phyloP scores from a whole-genome alignment of 2,888 invertebrate species.

The Netelia virgata region DNA sequence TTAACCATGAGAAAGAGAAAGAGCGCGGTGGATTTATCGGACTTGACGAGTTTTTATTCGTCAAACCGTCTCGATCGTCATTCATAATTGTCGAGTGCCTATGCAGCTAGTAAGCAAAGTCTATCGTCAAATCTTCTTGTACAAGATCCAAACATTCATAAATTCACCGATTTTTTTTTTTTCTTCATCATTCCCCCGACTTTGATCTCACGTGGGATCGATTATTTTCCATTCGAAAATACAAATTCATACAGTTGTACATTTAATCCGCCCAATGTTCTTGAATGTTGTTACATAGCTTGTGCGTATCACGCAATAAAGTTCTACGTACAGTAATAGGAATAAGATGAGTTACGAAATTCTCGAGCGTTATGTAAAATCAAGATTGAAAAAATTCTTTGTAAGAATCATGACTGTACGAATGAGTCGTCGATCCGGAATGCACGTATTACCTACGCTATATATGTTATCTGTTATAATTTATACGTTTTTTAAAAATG shows the following conservation, averaged over 20 bases:
- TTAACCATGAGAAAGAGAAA: slow-evolving; percentile 16
- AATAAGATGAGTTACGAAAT: background rate
- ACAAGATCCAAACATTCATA: slow-evolving; percentile 27
- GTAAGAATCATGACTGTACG: background rate
- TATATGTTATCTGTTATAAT: slow-evolving; percentile 49
- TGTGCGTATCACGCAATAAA: slow-evolving; percentile 39
- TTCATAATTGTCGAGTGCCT: slow-evolving; percentile 60
- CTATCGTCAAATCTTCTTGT: slow-evolving; percentile 35
- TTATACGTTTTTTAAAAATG: slow-evolving; percentile 54
- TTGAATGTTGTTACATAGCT: slow-evolving; percentile 38
- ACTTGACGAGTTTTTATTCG: slow-evolving; percentile 20
- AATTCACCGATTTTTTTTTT: background rate
- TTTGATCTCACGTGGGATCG: background rate
- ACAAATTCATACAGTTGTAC: slow-evolving; percentile 49
- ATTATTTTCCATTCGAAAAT: slow-evolving; percentile 22
- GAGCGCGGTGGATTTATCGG: background rate
- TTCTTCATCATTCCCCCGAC: background rate
- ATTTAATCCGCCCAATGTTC: slow-evolving; percentile 42
- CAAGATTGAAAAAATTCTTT: background rate
- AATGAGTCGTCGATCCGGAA: background rate
- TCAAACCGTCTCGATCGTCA: slow-evolving; percentile 37
- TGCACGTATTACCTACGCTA: background rate
- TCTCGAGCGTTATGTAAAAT: background rate
- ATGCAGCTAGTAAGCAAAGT: slow-evolving; percentile 47
- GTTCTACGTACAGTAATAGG: slow-evolving; percentile 17